phyloP scores from a whole-genome alignment of 2,113 vertebrate species.

The Cichladusa arquata region DNA sequence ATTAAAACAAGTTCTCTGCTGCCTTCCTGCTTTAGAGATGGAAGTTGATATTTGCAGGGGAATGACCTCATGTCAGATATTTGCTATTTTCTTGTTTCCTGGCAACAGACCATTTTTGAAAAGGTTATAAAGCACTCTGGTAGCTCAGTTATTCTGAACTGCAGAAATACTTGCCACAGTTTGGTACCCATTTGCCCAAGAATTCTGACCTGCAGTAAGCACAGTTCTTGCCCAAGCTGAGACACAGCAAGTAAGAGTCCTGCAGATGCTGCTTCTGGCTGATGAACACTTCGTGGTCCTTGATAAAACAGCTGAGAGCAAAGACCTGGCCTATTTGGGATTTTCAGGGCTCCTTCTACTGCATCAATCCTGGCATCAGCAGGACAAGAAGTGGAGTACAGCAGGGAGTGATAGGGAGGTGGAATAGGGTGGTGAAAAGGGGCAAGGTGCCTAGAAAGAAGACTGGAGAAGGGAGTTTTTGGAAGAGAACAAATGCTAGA shows the following conservation, averaged over 20 bases:
- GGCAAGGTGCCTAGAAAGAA: neutral
- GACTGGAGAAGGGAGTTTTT: neutral
- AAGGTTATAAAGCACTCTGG: neutral
- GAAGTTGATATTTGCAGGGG: neutral
- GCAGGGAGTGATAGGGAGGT: neutral
- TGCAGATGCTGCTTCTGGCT: neutral
- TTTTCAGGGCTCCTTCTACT: neutral
- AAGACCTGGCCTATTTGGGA: neutral
- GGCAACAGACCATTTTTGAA: neutral
- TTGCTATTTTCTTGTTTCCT: neutral
- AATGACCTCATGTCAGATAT: neutral
- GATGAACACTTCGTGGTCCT: neutral
- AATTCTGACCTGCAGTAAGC: neutral
- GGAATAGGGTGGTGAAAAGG: neutral
- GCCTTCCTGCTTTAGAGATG: neutral
- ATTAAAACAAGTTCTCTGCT: neutral
- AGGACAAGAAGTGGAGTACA: neutral
- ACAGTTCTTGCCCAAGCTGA: neutral
- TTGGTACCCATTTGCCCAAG: neutral
- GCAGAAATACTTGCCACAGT: neutral
- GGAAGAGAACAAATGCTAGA: neutral
- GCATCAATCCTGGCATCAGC: neutral
- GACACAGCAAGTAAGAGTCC: neutral
- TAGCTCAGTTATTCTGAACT: neutral
- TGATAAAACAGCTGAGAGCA: neutral